A percentile compares a stretch with the other conserved stretches of the same genome.
Evolutionary conservation across 2,888 invertebrate genomes (phyloP).

Genomic region (Drosophila siamana): DNA sequence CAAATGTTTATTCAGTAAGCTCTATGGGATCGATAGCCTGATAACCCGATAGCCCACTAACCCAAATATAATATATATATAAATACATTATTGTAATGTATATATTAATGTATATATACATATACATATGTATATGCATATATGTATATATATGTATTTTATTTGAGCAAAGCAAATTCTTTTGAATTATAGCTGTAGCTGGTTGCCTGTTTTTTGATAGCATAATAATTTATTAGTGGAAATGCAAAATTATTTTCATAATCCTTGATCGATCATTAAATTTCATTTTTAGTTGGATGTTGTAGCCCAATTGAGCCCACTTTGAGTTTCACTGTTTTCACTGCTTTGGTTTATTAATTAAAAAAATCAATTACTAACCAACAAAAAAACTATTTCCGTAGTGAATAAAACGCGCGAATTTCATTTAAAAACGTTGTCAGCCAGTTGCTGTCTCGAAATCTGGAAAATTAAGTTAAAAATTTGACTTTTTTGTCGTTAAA

Average conservation of each 20-base stretch:
- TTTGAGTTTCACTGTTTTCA: background rate
- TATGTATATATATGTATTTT: background rate
- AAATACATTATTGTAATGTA: too few species aligned
- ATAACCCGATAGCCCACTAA: constrained; percentile 23
- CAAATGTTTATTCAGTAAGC: constrained; percentile 9
- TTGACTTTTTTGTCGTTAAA: constrained; percentile 16
- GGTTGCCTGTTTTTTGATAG: background rate
- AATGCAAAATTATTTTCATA: background rate
- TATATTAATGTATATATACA: background rate
- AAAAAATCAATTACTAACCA: constrained; percentile 2
- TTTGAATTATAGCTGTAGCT: background rate
- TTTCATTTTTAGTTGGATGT: background rate
- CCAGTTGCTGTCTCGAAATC: constrained; percentile 10
- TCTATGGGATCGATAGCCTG: constrained; percentile 26
- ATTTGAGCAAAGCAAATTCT: constrained; percentile 9
- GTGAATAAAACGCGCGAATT: constrained; percentile 21
- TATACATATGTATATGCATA: background rate
- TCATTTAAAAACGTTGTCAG: constrained; percentile 13
- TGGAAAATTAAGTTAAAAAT: constrained; percentile 18
- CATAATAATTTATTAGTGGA: background rate
- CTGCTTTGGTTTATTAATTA: background rate
- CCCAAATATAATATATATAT: constrained; percentile 12
- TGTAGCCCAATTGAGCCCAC: background rate
- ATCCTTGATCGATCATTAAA: background rate
- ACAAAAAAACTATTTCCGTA: background rate